Evolutionary conservation across 2,113 vertebrate species (phyloP), one percentile per base, ranked within the genome.

Genomic region (rabbit (Oryctolagus cuniculus)): DNA sequence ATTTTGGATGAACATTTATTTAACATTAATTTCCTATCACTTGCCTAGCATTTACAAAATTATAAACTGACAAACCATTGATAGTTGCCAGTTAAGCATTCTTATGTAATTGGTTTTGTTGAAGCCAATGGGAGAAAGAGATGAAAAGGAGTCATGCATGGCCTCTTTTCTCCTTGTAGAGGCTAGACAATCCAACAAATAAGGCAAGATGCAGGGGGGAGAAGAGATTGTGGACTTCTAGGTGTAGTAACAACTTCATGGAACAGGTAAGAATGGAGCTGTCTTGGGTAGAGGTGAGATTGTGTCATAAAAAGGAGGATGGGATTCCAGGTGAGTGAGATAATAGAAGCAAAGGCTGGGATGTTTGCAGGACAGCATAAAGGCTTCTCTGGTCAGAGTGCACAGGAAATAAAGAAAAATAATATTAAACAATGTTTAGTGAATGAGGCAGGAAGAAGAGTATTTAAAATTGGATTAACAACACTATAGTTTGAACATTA

Each of bases 41-140:
- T 64, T 90, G 6, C 55, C 34, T n/a, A 91, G 69, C n/a, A 58
- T 63, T 88, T 77, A 31, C 87, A 95, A 61, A 70, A 90, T 21
- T 53, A 67, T 70, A 8, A 78, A 95, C 74, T 70, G n/a, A 80
- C 27, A 61, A 61, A 36, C 87, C 10, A 79, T 70, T 72, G 8
- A 13, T 49, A 44, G 36, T 11, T 72, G 16, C 36, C 34, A 79
- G 36, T 24, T 80, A 74, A 69, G 75, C 12, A 34, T 77, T 64
- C 27, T 77, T 44, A 2, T 31, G 44, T 27, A 9, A 24, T 53
- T 87, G 74, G 13, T 19, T 9, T 49, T 58, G 19, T 29, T 31
- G 16, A 36, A 64, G 19, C n/a, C 13, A 0, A 51, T 44, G 7
- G 58, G 11, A 83, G 22, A 6, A 13, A 27, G 2, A 22, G 10